Conservation (phyloP, 92 coral and sea anemone species). For the Palythoa caribaeorum region DNA sequence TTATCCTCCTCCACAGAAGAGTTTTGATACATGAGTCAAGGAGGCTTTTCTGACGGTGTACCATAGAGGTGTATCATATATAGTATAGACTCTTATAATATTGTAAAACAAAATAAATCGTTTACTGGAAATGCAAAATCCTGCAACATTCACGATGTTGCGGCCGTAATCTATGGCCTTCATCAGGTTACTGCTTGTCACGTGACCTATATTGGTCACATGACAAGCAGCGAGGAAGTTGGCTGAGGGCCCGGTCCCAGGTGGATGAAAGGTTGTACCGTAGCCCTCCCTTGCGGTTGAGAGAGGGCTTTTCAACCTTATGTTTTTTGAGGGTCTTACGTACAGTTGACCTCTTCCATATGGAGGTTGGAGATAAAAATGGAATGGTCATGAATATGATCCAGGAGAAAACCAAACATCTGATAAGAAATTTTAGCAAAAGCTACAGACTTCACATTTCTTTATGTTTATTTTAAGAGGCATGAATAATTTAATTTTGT, state of each 20-base stretch:
- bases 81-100: neutral
- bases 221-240: too few relatives aligned
- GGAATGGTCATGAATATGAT: constrained; percentile 7
- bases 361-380: neutral
- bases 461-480: constrained; percentile 5
- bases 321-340: neutral
- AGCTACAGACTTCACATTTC: constrained; percentile 8
- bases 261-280: too few relatives aligned
- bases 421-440: constrained; percentile 1
- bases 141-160: too few relatives aligned
- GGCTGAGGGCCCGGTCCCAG: too few relatives aligned
- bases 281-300: too few relatives aligned
- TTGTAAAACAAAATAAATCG: constrained; percentile 7
- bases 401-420: constrained; percentile 9
- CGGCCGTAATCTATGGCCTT: too few relatives aligned
- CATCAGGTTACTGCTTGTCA: neutral
- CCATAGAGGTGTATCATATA: constrained; percentile 5
- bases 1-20: constrained; percentile 9
- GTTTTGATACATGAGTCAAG: constrained; percentile 3
- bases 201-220: too few relatives aligned
- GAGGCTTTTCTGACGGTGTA: constrained; percentile 2
- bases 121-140: too few relatives aligned
- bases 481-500: constrained; percentile 4
- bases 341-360: constrained; percentile 8
- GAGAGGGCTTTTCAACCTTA: neutral